These are phyloP conservation scores for Vanacampus margaritifer DNA, from an alignment of 2,113 vertebrate species.

Conservation along the genomic window DNA sequence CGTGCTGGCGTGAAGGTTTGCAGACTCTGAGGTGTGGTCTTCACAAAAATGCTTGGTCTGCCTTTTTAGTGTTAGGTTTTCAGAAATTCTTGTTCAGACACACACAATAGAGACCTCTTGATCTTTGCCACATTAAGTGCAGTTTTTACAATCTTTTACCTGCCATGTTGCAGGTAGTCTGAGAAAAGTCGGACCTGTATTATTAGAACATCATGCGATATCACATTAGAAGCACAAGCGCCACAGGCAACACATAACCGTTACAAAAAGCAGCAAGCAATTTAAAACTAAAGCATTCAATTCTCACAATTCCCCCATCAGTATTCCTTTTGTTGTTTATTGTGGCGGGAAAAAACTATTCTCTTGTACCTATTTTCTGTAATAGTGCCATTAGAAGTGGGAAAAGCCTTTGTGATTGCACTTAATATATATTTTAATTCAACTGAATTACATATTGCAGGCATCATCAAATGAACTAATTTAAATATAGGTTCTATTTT, in stretches of 20 bases:
- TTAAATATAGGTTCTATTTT: conserved; percentile 20
- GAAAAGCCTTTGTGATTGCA: conserved; percentile 31
- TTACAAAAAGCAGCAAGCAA: conserved; percentile 37
- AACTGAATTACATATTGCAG: conserved; percentile 62
- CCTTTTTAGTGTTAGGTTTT: conserved; percentile 29
- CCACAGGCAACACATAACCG: conserved; percentile 21
- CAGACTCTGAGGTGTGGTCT: conserved; percentile 67
- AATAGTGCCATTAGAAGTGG: conserved; percentile 45
- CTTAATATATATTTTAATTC: conserved; percentile 57
- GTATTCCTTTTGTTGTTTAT: conserved; percentile 33
- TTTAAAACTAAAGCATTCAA: conserved; percentile 23
- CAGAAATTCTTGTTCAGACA: conserved; percentile 7
- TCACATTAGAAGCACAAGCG: conserved; percentile 16
- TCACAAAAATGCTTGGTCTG: conserved; percentile 56
- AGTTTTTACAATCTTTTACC: conserved; percentile 10
- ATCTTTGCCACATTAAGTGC: background rate
- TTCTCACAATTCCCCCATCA: conserved; percentile 37
- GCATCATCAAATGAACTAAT: conserved; percentile 37
- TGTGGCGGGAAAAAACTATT: conserved; percentile 47
- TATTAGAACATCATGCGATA: conserved; percentile 13
- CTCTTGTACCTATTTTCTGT: conserved; percentile 37
- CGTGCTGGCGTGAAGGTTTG: conserved; percentile 45
- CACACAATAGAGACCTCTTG: conserved; percentile 2
- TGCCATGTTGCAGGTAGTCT: conserved; percentile 5
- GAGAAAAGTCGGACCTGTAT: background rate